Evolutionary conservation across 2,888 invertebrate genomes (phyloP).

Genomic region (Platycheirus rosarum): DNA sequence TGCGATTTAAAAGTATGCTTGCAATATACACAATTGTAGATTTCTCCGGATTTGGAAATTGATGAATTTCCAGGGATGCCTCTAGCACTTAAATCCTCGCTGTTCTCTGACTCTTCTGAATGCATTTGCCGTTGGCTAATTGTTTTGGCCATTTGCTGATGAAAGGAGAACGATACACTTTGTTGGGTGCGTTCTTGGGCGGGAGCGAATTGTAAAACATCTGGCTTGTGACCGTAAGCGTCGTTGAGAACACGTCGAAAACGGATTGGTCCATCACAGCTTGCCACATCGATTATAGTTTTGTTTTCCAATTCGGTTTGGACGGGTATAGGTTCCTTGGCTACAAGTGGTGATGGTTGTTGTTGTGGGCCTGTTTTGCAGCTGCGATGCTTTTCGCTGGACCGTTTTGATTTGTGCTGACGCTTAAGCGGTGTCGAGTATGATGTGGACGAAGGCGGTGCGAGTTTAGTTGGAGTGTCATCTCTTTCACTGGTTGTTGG

Average conservation of each 20-base stretch:
- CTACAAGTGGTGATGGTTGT: slow-evolving; percentile 57
- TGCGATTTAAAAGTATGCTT: slow-evolving; percentile 92
- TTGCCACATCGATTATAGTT: slow-evolving; percentile 92
- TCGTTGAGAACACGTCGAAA: slow-evolving; percentile 93
- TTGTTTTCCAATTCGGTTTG: slow-evolving; percentile 78
- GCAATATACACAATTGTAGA: slow-evolving; percentile 89
- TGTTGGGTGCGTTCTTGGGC: slow-evolving; percentile 81
- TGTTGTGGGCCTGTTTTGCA: slow-evolving; percentile 54
- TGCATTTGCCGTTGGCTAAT: slow-evolving; percentile 80
- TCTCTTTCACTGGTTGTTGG: slow-evolving; percentile 27
- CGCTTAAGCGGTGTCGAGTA: slow-evolving; percentile 42
- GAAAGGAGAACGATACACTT: slow-evolving; percentile 81
- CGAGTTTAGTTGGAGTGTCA: slow-evolving; percentile 14
- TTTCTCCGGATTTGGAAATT: slow-evolving; percentile 78
- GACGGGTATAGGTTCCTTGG: slow-evolving; percentile 76
- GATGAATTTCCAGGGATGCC: slow-evolving; percentile 63
- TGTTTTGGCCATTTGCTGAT: slow-evolving; percentile 82
- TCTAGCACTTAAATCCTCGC: slow-evolving; percentile 70
- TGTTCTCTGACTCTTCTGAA: slow-evolving; percentile 78
- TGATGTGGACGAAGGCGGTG: slow-evolving; percentile 40
- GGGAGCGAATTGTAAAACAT: slow-evolving; percentile 71
- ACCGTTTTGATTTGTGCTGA: slow-evolving; percentile 58
- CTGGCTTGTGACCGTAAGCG: slow-evolving; percentile 86
- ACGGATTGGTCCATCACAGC: slow-evolving; percentile 94
- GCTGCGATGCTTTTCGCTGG: slow-evolving; percentile 46